These are phyloP conservation scores for Nebria salina DNA, from an alignment of 2,888 invertebrate species.

Conservation along the genomic window DNA sequence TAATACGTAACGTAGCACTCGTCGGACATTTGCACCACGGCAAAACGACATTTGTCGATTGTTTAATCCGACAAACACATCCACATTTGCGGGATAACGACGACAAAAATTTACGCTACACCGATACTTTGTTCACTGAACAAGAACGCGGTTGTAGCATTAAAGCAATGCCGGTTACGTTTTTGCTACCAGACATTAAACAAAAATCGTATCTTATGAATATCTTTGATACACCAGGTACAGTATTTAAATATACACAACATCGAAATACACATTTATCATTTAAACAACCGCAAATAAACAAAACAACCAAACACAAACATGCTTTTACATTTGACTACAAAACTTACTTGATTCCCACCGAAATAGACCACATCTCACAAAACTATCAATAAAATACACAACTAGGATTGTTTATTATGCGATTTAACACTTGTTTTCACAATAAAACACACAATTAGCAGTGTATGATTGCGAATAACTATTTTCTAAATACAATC, in stretches of 20 bases:
- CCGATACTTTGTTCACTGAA: constrained; percentile 96
- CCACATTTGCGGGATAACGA: constrained; percentile 87
- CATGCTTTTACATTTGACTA: too few species aligned
- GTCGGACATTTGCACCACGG: constrained; percentile 99
- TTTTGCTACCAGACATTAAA: constrained; percentile 92
- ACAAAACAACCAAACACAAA: too few species aligned
- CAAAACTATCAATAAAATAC: too few species aligned
- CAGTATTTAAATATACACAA: neutral
- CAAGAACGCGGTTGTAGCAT: constrained; percentile 97
- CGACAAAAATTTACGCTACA: constrained; percentile 85
- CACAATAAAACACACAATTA: too few species aligned
- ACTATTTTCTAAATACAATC: too few species aligned
- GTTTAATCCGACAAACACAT: constrained; percentile 96
- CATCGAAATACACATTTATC: neutral
- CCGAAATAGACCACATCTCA: too few species aligned
- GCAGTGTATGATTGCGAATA: too few species aligned
- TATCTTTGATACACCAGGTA: constrained; percentile 93
- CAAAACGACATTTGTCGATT: constrained; percentile 98
- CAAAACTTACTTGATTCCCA: too few species aligned
- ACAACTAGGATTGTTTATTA: too few species aligned
- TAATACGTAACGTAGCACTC: constrained; percentile 95
- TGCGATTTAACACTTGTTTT: too few species aligned
- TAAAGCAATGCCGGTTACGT: constrained; percentile 94
- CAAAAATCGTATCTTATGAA: constrained; percentile 97
- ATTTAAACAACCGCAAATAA: too few species aligned